Evolutionary conservation across 1,140 invertebrate species (phyloP).

Genomic region (Aphelenchoides fujianensis): DNA sequence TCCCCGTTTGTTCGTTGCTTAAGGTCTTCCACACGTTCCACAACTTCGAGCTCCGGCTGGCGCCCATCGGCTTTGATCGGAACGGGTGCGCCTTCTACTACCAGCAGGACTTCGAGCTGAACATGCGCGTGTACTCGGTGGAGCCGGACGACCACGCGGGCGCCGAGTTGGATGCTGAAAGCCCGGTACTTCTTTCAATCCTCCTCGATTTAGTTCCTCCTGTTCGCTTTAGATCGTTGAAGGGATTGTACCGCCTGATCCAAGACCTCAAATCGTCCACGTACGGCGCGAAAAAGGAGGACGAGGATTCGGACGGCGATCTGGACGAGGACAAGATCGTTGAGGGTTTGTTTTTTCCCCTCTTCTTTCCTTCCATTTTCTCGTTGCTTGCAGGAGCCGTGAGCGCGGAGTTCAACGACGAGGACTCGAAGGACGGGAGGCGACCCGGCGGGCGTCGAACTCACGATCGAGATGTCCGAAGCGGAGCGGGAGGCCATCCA

Average conservation of each 20-base stretch:
- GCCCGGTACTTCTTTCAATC: conserved; percentile 24
- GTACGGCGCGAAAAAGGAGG: conserved; percentile 25
- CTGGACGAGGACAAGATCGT: conserved; percentile 40
- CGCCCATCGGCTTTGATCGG: conserved; percentile 38
- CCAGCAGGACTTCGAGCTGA: conserved; percentile 39
- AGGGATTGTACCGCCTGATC: conserved; percentile 30
- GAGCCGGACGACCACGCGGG: conserved; percentile 45
- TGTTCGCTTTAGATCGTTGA: conserved; percentile 17
- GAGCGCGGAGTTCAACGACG: conserved; percentile 15
- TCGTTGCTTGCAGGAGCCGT: background rate
- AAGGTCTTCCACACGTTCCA: conserved; percentile 43
- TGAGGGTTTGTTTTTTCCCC: conserved; percentile 34
- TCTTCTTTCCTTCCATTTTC: too few species aligned
- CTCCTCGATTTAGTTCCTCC: background rate
- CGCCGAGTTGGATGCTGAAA: conserved; percentile 34
- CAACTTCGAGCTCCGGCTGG: conserved; percentile 38
- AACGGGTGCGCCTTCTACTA: conserved; percentile 37
- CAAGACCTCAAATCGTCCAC: conserved; percentile 31
- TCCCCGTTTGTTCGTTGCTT: too few species aligned
- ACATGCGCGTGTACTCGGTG: conserved; percentile 43
- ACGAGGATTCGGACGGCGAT: conserved; percentile 33
- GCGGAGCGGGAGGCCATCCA: conserved; percentile 26
- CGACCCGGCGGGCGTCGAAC: background rate
- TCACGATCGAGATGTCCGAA: conserved; percentile 28
- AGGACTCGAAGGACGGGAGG: conserved; percentile 18